Evolutionary conservation across 1,140 invertebrate genomes (phyloP).

Genomic region (Yoshiicerus persimilis): DNA sequence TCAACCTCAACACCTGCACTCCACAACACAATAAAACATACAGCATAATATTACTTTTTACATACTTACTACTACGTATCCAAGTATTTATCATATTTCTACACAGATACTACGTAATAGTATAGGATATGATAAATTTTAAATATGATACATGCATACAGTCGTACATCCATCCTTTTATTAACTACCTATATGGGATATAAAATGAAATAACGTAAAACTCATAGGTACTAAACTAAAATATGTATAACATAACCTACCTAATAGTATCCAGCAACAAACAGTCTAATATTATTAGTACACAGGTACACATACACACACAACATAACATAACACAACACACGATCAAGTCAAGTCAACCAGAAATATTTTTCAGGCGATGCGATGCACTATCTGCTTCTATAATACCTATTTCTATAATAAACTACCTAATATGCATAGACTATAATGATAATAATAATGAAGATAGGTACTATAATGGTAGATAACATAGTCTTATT

Average conservation of each 20-base stretch:
- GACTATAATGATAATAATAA: neutral
- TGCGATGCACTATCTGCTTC: neutral
- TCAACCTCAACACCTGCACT: constrained; percentile 14
- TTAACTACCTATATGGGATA: neutral
- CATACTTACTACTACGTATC: neutral
- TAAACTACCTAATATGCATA: neutral
- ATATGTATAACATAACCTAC: neutral
- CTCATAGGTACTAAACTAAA: neutral
- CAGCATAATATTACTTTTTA: neutral
- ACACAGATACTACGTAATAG: neutral
- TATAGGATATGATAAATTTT: neutral
- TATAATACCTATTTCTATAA: neutral
- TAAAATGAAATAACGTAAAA: neutral
- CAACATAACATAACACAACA: neutral
- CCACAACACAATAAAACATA: neutral
- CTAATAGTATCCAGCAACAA: neutral
- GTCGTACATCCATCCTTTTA: neutral
- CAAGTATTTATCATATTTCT: neutral
- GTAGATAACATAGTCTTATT: neutral
- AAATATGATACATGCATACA: neutral
- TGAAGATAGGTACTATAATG: neutral
- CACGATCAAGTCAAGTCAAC: constrained; percentile 8
- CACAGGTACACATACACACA: neutral
- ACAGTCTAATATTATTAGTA: neutral
- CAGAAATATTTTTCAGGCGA: constrained; percentile 2